phyloP scores from a whole-genome alignment of 2,113 vertebrate genomes.

The Phalacrocorax carbo region DNA sequence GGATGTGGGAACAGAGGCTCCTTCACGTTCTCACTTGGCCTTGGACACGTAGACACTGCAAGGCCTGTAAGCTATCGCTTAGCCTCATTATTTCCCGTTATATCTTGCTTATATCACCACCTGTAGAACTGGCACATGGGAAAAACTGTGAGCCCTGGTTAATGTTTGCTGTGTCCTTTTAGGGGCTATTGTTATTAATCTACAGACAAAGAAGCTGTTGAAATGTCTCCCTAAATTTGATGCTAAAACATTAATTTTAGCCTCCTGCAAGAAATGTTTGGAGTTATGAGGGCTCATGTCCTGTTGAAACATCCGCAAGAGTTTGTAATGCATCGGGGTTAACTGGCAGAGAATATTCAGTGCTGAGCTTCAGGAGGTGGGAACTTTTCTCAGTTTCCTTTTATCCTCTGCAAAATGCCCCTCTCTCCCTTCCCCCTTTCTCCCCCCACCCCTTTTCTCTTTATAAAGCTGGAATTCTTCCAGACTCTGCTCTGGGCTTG shows the following conservation, averaged over 20 bases:
- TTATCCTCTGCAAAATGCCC: constrained; percentile 63
- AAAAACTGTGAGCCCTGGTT: neutral
- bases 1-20: neutral
- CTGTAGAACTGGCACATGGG: neutral
- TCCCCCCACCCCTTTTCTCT: constrained; percentile 46
- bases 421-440: constrained; percentile 62
- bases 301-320: neutral
- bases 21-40: neutral
- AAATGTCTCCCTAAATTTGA: neutral
- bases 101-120: neutral
- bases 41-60: neutral
- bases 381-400: constrained; percentile 63
- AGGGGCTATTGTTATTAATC: neutral
- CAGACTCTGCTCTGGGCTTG: constrained; percentile 85
- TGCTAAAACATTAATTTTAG: neutral
- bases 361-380: constrained; percentile 60
- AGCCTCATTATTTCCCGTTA: neutral
- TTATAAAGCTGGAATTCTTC: constrained; percentile 82
- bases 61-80: neutral
- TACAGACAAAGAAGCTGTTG: neutral
- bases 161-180: neutral
- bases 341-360: constrained; percentile 37
- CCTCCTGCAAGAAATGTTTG: neutral
- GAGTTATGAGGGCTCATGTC: neutral
- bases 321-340: neutral